Percentiles rank a stretch among this genome's conserved stretches.
Conservation (phyloP, 2,797 vertebrate genomes). For the Liparis tanakae region DNA sequence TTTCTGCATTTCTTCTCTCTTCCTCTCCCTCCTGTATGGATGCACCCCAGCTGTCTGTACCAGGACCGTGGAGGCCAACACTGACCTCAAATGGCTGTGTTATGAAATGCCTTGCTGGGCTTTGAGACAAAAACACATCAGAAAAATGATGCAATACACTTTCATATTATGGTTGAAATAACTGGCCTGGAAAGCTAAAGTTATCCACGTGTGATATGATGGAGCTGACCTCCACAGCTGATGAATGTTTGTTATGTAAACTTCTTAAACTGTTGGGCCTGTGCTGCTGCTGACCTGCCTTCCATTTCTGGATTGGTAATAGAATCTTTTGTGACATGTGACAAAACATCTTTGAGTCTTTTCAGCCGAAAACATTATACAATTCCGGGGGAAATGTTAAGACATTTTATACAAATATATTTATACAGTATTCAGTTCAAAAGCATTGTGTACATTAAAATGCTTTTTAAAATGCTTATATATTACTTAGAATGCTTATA, state of each 20-base stretch:
- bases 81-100: conserved; percentile 75
- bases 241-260: conserved; percentile 17
- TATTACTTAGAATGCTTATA: too few species aligned
- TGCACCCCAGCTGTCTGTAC: conserved; percentile 53
- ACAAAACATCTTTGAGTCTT: background rate
- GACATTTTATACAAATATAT: background rate
- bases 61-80: conserved; percentile 70
- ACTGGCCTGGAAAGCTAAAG: conserved; percentile 28
- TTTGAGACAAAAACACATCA: conserved; percentile 57
- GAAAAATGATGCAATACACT: conserved; percentile 67
- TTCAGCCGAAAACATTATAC: background rate
- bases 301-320: background rate
- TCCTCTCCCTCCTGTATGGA: conserved; percentile 39
- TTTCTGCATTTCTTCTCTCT: conserved; percentile 49
- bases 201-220: background rate
- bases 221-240: conserved; percentile 6
- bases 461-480: too few species aligned
- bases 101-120: conserved; percentile 57
- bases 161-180: conserved; percentile 44
- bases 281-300: background rate
- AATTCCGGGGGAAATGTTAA: background rate
- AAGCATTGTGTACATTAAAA: background rate
- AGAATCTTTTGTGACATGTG: background rate
- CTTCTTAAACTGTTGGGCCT: background rate
- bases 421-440: background rate